These are phyloP conservation scores for Microcebus lehilahytsara DNA, from an alignment of 2,113 vertebrate species.

Conservation along the genomic window DNA sequence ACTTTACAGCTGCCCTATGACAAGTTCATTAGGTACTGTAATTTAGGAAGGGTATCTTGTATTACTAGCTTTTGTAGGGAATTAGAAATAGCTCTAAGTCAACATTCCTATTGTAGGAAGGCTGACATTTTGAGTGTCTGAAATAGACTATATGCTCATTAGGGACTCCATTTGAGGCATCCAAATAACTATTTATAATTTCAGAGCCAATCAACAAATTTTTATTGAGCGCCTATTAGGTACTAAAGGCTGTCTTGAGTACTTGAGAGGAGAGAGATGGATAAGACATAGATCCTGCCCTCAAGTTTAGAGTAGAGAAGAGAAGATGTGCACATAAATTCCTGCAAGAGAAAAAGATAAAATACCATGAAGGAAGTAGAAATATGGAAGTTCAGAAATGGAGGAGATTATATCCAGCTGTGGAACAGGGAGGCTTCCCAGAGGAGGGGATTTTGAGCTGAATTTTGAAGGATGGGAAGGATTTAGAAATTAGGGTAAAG, in stretches of 20 bases:
- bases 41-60: background rate
- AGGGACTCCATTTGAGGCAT: background rate
- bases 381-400: slow-evolving; percentile 5
- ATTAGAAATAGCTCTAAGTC: background rate
- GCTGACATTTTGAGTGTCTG: background rate
- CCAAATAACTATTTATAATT: background rate
- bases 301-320: background rate
- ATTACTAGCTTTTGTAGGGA: background rate
- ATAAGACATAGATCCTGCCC: background rate
- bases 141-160: background rate
- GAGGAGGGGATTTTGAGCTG: background rate
- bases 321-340: background rate
- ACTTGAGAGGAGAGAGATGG: background rate
- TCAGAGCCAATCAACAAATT: background rate
- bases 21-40: background rate
- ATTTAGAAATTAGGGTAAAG: background rate
- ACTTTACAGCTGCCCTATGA: background rate
- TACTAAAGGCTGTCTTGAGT: background rate
- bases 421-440: background rate
- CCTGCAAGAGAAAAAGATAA: background rate
- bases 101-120: background rate
- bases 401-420: background rate
- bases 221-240: background rate
- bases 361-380: background rate
- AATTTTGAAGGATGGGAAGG: slow-evolving; percentile 3